These are phyloP conservation scores for Mola mola DNA, from an alignment of 2,113 vertebrate genomes.

Conservation along the genomic window DNA sequence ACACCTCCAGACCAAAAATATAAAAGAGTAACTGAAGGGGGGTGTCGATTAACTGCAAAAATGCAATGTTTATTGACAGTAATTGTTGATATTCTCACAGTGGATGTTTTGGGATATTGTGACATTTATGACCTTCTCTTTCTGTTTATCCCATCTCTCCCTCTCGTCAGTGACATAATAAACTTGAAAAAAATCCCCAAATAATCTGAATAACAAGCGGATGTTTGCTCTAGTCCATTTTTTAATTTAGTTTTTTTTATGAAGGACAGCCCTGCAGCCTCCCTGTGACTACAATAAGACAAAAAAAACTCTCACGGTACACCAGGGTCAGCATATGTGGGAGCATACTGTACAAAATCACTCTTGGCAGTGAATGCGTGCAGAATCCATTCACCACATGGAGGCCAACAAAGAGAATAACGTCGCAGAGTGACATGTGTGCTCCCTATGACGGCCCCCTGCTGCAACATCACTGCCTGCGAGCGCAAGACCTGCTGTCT, in stretches of 20 bases:
- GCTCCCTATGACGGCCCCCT: constrained; percentile 44
- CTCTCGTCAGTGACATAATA: not conserved
- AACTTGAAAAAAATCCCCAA: not conserved
- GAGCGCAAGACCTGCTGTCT: constrained; percentile 69
- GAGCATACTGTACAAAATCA: constrained; percentile 60
- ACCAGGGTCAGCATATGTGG: constrained; percentile 64
- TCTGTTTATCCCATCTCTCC: not conserved
- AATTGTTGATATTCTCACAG: too few relatives aligned
- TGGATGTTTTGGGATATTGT: too few relatives aligned
- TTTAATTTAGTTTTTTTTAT: too few relatives aligned
- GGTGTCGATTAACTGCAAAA: too few relatives aligned
- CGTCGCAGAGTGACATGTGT: constrained; percentile 61
- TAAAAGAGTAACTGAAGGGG: too few relatives aligned
- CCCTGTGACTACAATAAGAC: constrained; percentile 26
- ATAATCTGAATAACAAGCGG: not conserved
- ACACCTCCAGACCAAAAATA: too few relatives aligned
- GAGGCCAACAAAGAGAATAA: constrained; percentile 65
- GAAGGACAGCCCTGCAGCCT: not conserved
- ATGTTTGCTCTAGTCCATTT: too few relatives aligned
- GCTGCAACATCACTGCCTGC: constrained; percentile 57
- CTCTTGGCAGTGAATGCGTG: constrained; percentile 50
- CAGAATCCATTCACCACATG: constrained; percentile 55
- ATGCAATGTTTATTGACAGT: too few relatives aligned
- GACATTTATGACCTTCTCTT: too few relatives aligned
- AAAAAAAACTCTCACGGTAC: constrained; percentile 6